A percentile compares a stretch with the other conserved stretches of the same genome.
phyloP scores from a whole-genome alignment of 2,113 vertebrate species.

The Excalfactoria chinensis region DNA sequence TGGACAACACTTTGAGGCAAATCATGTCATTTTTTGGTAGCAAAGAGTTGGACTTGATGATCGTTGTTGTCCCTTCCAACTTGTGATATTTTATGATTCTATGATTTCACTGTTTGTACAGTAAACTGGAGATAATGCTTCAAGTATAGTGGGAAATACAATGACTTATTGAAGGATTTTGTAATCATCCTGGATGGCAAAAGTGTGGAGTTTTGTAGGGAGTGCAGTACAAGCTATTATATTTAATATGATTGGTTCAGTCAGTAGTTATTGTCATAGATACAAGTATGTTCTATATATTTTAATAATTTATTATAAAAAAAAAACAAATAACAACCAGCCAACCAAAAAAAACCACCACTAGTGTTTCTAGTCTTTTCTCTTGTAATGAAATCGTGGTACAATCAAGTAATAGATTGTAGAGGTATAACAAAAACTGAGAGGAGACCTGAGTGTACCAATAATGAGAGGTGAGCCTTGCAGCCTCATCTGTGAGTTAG shows the following conservation, averaged over 20 bases:
- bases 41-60: background rate
- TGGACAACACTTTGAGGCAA: background rate
- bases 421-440: background rate
- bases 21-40: background rate
- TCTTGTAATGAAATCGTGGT: background rate
- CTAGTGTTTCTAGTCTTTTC: background rate
- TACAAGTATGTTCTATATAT: background rate
- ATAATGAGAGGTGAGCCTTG: background rate
- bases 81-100: background rate
- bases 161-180: background rate
- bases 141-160: background rate
- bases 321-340: too few relatives aligned
- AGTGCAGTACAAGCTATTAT: background rate
- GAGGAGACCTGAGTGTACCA: background rate
- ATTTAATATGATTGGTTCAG: background rate
- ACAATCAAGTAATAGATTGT: background rate
- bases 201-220: background rate
- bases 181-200: background rate
- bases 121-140: background rate
- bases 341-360: too few relatives aligned
- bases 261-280: background rate
- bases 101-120: background rate
- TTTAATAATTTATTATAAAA: background rate
- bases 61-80: background rate
- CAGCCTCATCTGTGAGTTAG: background rate